Evolutionary conservation across 2,113 vertebrate genomes (phyloP), one percentile per base, ranked within the genome.

Genomic region (Speoplatyrhinus poulsoni): DNA sequence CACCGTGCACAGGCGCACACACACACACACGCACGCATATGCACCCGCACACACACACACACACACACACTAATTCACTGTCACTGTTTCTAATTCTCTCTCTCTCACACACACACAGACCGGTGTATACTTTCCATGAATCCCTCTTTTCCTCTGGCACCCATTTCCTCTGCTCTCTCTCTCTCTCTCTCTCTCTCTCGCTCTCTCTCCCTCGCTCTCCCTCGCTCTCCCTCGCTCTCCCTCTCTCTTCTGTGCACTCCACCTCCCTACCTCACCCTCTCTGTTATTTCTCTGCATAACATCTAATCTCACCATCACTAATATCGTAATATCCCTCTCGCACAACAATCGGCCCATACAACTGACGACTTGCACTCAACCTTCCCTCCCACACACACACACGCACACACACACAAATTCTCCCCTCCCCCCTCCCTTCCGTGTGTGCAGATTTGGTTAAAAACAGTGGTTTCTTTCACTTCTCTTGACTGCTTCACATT

Each of bases 1-100:
- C 80, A 76, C 76, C 68, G 68, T n/a, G 33, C 12, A 13, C 59
- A 48, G 50, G 0, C 62, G 4, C 65, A 2, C 36, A 15, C 65
- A 19, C 54, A 26, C 54, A 65, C 52, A 11, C 26, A 54, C 62
- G 13, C 19, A 8, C 46, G n/a, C 9, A 3, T n/a, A 10, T 32
- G 15, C 70, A n/a, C n/a, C n/a, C n/a, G 33, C 16, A 19, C 61
- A 48, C 61, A 12, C 61, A 49, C 46, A 19, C 46, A 49, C 46
- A 57, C 55, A 57, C 55, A 58, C 56, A 58, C 56, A 58, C 17
- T 19, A n/a, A 26, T 17, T 6, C 55, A 26, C 55, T 11, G n/a
- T 19, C 55, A 57, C 33, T 10, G 52, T 57, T 11, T 57, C 49
- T 50, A 11, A 50, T 50, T 57, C 49, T 50, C 49, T 50, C 49